phyloP scores from a whole-genome alignment of 2,113 vertebrate genomes.

The Trematomus loennbergii region DNA sequence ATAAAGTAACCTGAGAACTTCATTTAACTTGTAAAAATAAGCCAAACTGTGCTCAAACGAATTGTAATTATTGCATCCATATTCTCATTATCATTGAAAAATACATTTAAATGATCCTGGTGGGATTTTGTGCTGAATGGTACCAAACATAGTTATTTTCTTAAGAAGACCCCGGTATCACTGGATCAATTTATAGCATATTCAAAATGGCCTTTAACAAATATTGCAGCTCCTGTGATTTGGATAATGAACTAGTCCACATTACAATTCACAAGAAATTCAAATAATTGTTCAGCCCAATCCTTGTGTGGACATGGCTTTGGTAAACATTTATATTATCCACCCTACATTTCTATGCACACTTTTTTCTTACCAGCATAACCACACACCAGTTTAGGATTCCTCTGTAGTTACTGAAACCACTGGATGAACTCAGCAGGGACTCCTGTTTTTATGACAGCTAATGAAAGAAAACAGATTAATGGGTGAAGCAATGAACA shows the following conservation, averaged over 20 bases:
- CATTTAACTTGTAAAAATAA: background rate
- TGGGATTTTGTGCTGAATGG: too few species aligned
- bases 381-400: constrained; percentile 96
- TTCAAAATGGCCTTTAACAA: too few species aligned
- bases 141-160: too few species aligned
- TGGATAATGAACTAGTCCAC: too few species aligned
- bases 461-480: constrained; percentile 65
- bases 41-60: background rate
- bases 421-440: constrained; percentile 90
- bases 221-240: too few species aligned
- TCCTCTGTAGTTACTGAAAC: constrained; percentile 93
- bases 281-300: too few species aligned
- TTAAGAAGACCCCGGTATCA: too few species aligned
- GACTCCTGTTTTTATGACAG: constrained; percentile 90
- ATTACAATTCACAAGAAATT: too few species aligned
- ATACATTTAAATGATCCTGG: too few species aligned
- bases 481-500: background rate
- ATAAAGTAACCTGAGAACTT: background rate
- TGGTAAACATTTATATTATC: background rate
- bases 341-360: background rate
- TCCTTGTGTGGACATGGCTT: background rate
- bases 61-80: too few species aligned
- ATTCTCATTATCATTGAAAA: too few species aligned
- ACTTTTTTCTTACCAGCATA: constrained; percentile 89
- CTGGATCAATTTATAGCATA: too few species aligned